phyloP scores from a whole-genome alignment of 2,113 vertebrate genomes.

The Pseudopipra pipra region DNA sequence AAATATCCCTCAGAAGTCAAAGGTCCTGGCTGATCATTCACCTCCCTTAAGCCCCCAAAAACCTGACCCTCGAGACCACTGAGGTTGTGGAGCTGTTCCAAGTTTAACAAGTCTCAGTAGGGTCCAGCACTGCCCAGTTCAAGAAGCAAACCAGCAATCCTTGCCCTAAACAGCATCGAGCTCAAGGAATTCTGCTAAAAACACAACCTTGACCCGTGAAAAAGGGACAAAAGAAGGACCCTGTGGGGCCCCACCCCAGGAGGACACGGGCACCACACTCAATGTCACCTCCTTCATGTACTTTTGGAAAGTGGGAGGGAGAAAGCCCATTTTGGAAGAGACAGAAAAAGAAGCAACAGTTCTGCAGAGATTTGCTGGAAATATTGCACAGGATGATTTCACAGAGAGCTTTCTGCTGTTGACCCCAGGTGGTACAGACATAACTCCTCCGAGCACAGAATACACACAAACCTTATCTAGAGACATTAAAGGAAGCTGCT shows the following conservation, averaged over 20 bases:
- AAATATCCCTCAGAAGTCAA: not conserved
- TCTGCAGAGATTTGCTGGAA: not conserved
- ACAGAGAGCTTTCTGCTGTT: slow-evolving; percentile 11
- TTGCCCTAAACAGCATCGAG: not conserved
- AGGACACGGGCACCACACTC: rapidly evolving
- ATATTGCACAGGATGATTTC: not conserved
- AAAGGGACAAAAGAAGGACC: not conserved
- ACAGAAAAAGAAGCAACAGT: not conserved
- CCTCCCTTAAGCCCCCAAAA: not conserved
- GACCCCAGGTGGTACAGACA: slow-evolving; percentile 54
- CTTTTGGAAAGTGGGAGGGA: not conserved
- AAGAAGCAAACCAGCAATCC: not conserved
- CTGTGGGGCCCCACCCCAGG: rapidly evolving
- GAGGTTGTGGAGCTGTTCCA: not conserved
- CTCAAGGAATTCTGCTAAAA: not conserved
- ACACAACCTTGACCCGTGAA: rapidly evolving
- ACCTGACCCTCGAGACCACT: not conserved
- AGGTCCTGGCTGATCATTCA: not conserved
- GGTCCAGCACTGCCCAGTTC: not conserved
- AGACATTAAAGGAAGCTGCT: slow-evolving; percentile 70
- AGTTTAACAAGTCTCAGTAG: not conserved
- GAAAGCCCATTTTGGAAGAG: not conserved
- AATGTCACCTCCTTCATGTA: not conserved
- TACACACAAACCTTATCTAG: slow-evolving; percentile 59
- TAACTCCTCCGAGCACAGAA: slow-evolving; percentile 38